These are phyloP conservation scores for Numida meleagris DNA, from an alignment of 2,113 vertebrate species.

Conservation along the genomic window DNA sequence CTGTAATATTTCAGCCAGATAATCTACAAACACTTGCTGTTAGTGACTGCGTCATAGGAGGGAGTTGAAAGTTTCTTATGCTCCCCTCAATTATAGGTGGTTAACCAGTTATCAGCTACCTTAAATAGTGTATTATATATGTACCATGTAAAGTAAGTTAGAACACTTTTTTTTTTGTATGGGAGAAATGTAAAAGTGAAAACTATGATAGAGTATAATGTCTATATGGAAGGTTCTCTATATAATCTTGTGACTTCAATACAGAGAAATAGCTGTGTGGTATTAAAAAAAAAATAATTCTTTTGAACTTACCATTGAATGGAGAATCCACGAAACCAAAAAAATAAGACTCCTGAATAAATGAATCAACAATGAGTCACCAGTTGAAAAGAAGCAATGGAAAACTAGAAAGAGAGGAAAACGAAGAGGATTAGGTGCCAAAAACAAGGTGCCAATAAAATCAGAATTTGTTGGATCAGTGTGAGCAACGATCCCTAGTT, in stretches of 20 bases:
- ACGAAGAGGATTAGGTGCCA: not conserved
- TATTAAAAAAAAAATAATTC: constrained; percentile 4
- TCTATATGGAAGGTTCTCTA: not conserved
- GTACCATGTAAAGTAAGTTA: not conserved
- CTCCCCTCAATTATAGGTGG: not conserved
- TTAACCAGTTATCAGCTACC: not conserved
- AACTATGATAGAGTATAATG: not conserved
- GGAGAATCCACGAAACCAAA: not conserved
- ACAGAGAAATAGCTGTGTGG: not conserved
- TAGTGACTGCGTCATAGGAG: not conserved
- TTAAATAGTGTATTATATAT: not conserved
- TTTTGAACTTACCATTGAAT: not conserved
- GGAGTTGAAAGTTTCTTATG: not conserved
- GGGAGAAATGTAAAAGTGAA: not conserved
- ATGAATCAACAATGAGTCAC: constrained; percentile 2
- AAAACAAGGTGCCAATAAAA: constrained; percentile 24
- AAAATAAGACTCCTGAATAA: not conserved
- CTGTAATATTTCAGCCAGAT: not conserved
- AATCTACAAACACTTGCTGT: not conserved
- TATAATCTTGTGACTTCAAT: not conserved
- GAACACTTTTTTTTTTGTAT: not conserved
- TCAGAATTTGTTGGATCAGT: constrained; percentile 3
- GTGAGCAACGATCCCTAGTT: not conserved
- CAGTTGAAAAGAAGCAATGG: constrained; percentile 8
- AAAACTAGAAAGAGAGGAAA: constrained; percentile 24